These are phyloP conservation scores for Pangasius mekongensis DNA, from an alignment of 2,797 vertebrate genomes.

Conservation along the genomic window DNA sequence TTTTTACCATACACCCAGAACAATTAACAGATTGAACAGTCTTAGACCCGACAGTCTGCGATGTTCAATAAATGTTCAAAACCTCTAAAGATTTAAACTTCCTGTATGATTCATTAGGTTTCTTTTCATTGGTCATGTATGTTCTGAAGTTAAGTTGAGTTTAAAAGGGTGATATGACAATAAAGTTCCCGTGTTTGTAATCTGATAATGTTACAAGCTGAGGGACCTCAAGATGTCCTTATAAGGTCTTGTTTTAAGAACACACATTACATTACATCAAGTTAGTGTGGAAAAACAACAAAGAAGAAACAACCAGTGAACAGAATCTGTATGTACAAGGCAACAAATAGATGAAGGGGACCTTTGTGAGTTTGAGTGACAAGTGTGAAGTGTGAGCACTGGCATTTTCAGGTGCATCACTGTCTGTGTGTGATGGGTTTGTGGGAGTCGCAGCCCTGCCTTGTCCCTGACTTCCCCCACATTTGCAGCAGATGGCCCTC, in stretches of 20 bases:
- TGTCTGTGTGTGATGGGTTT: constrained; percentile 42
- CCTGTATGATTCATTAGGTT: neutral
- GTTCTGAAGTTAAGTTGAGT: neutral
- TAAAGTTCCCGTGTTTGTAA: neutral
- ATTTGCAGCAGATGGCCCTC: constrained; percentile 82
- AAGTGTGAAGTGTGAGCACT: neutral
- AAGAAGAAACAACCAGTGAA: neutral
- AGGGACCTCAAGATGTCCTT: neutral
- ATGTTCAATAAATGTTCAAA: neutral
- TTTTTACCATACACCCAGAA: neutral
- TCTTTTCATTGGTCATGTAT: neutral
- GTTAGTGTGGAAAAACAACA: neutral
- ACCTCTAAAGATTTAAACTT: neutral
- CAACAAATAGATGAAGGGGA: neutral
- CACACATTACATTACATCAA: neutral
- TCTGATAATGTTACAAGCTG: neutral
- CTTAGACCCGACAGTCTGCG: neutral
- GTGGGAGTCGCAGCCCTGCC: constrained; percentile 40
- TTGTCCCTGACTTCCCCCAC: constrained; percentile 70
- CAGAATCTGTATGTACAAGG: neutral
- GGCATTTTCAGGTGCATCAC: constrained; percentile 28
- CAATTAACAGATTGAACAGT: neutral
- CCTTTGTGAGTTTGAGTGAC: constrained; percentile 22
- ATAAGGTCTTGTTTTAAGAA: no score
- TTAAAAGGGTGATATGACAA: neutral